phyloP scores from a whole-genome alignment of 2,113 vertebrate species.

The Chaetura pelagica region DNA sequence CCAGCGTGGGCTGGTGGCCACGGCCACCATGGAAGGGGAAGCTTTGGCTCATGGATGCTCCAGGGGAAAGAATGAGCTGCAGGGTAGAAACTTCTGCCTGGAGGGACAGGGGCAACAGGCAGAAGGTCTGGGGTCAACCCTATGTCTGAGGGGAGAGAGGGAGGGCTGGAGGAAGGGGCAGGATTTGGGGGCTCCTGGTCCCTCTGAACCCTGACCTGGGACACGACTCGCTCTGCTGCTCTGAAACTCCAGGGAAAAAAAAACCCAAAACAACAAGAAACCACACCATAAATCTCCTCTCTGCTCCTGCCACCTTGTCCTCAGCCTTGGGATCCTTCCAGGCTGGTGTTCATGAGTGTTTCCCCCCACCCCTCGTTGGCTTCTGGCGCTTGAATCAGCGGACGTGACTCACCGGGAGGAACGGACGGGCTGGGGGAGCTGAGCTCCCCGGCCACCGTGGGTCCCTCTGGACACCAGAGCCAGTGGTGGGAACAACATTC shows the following conservation, averaged over 20 bases:
- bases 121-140: not conserved
- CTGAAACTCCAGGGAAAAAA: not conserved
- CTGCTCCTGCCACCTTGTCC: not conserved
- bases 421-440: not conserved
- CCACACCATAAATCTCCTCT: not conserved
- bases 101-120: not conserved
- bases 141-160: fast-evolving
- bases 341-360: not conserved
- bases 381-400: not conserved
- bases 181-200: not conserved
- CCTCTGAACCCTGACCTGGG: too few relatives aligned
- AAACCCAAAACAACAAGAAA: not conserved
- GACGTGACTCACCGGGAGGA: not conserved
- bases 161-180: not conserved
- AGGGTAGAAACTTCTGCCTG: fast-evolving
- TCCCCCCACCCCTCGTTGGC: not conserved
- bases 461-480: too few relatives aligned
- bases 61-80: not conserved
- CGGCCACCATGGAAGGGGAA: not conserved
- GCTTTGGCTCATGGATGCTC: slow-evolving; percentile 16
- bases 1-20: not conserved
- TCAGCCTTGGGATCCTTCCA: not conserved
- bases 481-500: too few relatives aligned
- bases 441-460: fast-evolving
- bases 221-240: not conserved